Evolutionary conservation across 2,113 vertebrate genomes (phyloP), one percentile per base, ranked within the genome.

Genomic region (Todiramphus saurophagus): DNA sequence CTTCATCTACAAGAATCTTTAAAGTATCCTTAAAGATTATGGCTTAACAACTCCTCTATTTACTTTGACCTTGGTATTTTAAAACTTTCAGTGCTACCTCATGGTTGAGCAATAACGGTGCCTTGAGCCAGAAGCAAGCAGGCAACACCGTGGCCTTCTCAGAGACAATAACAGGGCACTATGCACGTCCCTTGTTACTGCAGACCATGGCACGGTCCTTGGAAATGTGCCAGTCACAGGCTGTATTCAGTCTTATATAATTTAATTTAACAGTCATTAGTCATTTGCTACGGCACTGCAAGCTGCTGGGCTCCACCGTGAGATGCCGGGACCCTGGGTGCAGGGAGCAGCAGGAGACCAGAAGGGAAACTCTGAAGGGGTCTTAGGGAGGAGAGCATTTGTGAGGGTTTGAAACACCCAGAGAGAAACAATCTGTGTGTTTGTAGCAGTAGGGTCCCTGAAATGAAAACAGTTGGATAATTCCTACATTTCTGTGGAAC

Each of bases 11-110:
- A 83, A 90, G 77, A 81, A 89, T 93, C 80, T 92, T 93, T 94
- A 79, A 95, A 96, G 96, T 93, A 88, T 87, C 51, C 90, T 94
- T 87, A 92, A 83, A 96, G 93, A 96, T 97, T 95, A 94, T 50
- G 31, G 81, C 30, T 96, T 95, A 96, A 93, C 75, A 94, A 82
- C 80, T 83, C 46, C 70, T 93, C 81, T 93, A 88, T 96, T 95
- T 97, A 80, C 89, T 81, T 91, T 88, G 88, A 88, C 81, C 44
- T 86, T 93, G 91, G 83, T 55, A 95, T 96, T 95, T 95, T 91
- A 4, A 91, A 77, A 89, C 95, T 94, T 95, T 86, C 83, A 87
- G 0, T 76, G 48, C 46, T 86, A 30, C 13, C 43, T 44, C 2
- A 3, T 0, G 2, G 55, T 84, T 95, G 90, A 96, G 92, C 82